Base-by-base conservation (phyloP, 2,797 vertebrate species). In the Bryconaethiops microstoma region DNA sequence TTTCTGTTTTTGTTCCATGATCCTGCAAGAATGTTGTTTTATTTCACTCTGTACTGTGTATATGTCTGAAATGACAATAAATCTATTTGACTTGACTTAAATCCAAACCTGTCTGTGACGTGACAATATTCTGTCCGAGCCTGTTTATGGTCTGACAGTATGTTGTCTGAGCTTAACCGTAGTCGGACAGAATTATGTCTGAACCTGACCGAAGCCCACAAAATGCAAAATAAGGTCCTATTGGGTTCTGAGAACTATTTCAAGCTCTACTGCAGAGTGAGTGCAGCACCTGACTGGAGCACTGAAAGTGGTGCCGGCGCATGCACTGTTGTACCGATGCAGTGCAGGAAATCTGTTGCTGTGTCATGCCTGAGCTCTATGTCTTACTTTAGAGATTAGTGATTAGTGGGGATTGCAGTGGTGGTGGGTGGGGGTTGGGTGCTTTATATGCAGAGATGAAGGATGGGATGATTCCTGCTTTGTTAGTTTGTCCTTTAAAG, bases 271-370 rank as follows among this genome's bases (percentile, higher is more conserved):
- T 65, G 5, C 62, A 21, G 39, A 60, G 72, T 69, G 42, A 62
- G 8, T 23, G 25, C 19, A 50, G 76, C 76, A 1, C 59, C 59
- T 25, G 59, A 60, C 59, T 60, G 76, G 39, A 88, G 83, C 65
- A 83, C 84, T n/a, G 79, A 83, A 50, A 12, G 71, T 77, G 6
- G 40, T 35, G 60, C 52, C 42, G 70, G 21, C 67, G 39, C 55
- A 59, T 50, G 55, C 62, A 57, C 62, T 55, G 57, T 39, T 52
- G 16, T 40, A 35, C 64, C n/a, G 64, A 40, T 7, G 35, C 64
- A 35, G 29, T 7, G 14, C 25, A 63, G 25, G 12, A 14, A 63
- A 63, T 60, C 71, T 80, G 63, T 40, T 81, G 79, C 79, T 81
- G 19, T 70, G 42, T 70, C 54, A 57, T 57, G 74, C 67, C 62